phyloP scores from a whole-genome alignment of 2,888 invertebrate species.

The Pecten maximus region DNA sequence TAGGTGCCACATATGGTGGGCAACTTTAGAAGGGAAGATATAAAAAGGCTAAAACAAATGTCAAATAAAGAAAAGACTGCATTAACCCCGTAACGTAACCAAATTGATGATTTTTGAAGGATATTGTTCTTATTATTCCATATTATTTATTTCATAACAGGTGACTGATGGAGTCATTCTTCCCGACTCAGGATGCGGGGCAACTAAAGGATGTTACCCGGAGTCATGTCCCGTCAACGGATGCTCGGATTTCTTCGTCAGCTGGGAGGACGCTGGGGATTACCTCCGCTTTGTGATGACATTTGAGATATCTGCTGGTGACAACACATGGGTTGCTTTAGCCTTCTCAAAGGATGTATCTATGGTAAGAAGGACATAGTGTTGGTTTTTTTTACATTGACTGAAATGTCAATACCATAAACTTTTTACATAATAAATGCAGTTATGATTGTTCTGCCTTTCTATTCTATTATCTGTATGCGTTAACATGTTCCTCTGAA shows the following conservation, averaged over 20 bases:
- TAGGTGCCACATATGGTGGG: too few species aligned
- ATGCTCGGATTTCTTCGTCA: background rate
- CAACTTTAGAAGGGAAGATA: too few species aligned
- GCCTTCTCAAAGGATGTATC: background rate
- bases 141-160: background rate
- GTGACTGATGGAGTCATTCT: background rate
- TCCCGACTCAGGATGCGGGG: background rate
- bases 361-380: background rate
- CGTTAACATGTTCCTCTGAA: too few species aligned
- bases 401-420: background rate
- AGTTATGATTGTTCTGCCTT: too few species aligned
- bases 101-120: too few species aligned
- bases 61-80: too few species aligned
- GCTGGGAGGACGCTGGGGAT: background rate
- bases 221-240: background rate
- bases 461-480: too few species aligned
- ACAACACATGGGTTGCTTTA: background rate
- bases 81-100: too few species aligned
- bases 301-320: constrained; percentile 3
- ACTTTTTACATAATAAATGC: too few species aligned
- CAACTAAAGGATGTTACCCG: background rate
- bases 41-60: too few species aligned
- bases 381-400: background rate
- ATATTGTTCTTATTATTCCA: too few species aligned
- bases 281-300: constrained; percentile 13